Conservation (phyloP, 1,140 invertebrate genomes). For the Chironomus tepperi region DNA sequence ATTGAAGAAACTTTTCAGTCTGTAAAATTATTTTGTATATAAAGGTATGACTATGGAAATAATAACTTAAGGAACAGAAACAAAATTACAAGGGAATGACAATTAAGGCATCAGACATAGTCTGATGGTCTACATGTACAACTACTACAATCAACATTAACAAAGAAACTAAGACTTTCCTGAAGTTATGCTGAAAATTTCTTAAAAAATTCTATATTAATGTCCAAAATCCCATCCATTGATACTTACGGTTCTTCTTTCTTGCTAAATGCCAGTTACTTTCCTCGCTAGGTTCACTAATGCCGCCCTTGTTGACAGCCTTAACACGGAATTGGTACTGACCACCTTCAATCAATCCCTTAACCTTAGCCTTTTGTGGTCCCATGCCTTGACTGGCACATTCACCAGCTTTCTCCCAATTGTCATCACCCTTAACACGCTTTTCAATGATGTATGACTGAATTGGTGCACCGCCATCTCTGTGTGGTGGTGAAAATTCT, state of each 20-base stretch:
- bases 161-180: background rate
- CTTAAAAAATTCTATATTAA: too few species aligned
- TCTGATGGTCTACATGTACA: background rate
- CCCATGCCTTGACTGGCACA: slow-evolving; percentile 52
- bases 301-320: slow-evolving; percentile 93
- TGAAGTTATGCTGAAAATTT: background rate
- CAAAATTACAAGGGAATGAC: background rate
- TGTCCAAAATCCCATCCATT: background rate
- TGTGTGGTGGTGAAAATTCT: slow-evolving; percentile 90
- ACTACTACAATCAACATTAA: background rate
- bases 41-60: background rate
- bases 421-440: slow-evolving; percentile 89
- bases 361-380: slow-evolving; percentile 67
- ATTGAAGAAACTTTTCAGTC: slow-evolving; percentile 16
- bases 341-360: slow-evolving; percentile 85
- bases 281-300: slow-evolving; percentile 88
- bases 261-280: slow-evolving; percentile 91
- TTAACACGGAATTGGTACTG: slow-evolving; percentile 91
- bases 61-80: background rate
- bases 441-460: slow-evolving; percentile 94
- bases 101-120: background rate
- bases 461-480: slow-evolving; percentile 94
- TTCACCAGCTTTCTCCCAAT: slow-evolving; percentile 85
- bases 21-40: background rate
- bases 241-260: slow-evolving; percentile 17